Conservation (phyloP, 1,140 invertebrate species). For the Lasioglossum albipes region DNA sequence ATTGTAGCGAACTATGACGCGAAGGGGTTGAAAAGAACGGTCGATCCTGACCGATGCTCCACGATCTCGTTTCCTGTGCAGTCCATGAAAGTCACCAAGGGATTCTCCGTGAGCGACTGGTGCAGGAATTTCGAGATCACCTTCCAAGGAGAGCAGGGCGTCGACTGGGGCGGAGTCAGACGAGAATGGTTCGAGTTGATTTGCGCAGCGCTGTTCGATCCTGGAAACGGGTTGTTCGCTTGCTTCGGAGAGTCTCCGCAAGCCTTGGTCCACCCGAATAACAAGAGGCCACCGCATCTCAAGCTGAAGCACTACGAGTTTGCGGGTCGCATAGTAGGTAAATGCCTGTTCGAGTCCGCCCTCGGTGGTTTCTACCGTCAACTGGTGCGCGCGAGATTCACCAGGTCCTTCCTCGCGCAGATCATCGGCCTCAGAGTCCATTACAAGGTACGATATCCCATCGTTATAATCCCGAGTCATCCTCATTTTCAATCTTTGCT, state of each 20-base stretch:
- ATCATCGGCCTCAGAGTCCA: slow-evolving; percentile 95
- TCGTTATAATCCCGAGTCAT: not conserved
- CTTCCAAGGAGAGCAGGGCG: slow-evolving; percentile 94
- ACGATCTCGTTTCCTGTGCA: slow-evolving; percentile 66
- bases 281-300: slow-evolving; percentile 85
- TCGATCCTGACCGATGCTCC: too few species aligned
- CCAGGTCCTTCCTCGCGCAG: slow-evolving; percentile 95
- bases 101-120: slow-evolving; percentile 91
- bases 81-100: slow-evolving; percentile 91
- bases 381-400: slow-evolving; percentile 93
- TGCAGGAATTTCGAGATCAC: slow-evolving; percentile 95
- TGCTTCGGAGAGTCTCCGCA: slow-evolving; percentile 92
- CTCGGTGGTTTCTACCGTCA: slow-evolving; percentile 93
- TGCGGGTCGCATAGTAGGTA: slow-evolving; percentile 96
- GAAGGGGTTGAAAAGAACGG: too few species aligned
- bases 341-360: slow-evolving; percentile 95
- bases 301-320: slow-evolving; percentile 96
- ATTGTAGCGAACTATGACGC: too few species aligned
- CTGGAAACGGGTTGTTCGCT: slow-evolving; percentile 89
- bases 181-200: slow-evolving; percentile 96
- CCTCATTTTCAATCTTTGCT: not conserved
- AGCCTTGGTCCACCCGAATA: slow-evolving; percentile 94
- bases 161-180: slow-evolving; percentile 95
- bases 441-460: slow-evolving; percentile 85
- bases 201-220: slow-evolving; percentile 92